A percentile compares a stretch with the other conserved stretches of the same genome.
Conservation (phyloP, 2,113 vertebrate genomes). For the Dunckerocampus dactyliophorus region DNA sequence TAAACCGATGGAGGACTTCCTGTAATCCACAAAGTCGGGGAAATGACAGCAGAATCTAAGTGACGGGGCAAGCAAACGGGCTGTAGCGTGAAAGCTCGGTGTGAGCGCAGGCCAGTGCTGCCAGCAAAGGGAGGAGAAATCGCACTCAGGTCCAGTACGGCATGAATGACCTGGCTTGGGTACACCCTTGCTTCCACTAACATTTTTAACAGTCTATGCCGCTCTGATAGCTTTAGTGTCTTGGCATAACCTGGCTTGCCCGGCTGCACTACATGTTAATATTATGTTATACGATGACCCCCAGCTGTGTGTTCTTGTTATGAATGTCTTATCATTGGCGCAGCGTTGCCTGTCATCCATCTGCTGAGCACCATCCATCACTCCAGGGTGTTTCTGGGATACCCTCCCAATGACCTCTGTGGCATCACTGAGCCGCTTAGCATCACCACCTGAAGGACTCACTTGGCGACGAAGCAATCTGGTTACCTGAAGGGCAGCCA, state of each 20-base stretch:
- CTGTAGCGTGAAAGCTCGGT: no score
- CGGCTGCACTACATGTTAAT: conserved; percentile 35
- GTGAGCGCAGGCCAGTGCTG: no score
- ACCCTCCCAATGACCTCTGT: conserved; percentile 57
- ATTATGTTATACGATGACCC: conserved; percentile 50
- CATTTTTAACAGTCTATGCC: conserved; percentile 1
- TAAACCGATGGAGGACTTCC: no score
- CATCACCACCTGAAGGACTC: conserved; percentile 53
- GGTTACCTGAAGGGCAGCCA: conserved; percentile 64
- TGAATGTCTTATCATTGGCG: conserved; percentile 50
- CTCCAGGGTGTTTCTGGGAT: conserved; percentile 61
- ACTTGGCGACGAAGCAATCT: conserved; percentile 53
- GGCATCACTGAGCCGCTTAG: conserved; percentile 56
- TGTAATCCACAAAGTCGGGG: conserved; percentile 4
- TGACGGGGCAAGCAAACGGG: no score
- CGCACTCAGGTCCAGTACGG: no score
- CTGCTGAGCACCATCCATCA: conserved; percentile 45
- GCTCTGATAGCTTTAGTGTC: conserved; percentile 41
- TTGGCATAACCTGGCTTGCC: conserved; percentile 42
- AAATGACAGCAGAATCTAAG: no score
- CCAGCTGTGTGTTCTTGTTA: conserved; percentile 32
- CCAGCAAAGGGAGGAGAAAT: no score
- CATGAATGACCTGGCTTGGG: no score
- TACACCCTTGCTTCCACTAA: no score
- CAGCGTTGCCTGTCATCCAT: conserved; percentile 50